phyloP scores from a whole-genome alignment of 2,113 vertebrate species.

The Strix aluco region DNA sequence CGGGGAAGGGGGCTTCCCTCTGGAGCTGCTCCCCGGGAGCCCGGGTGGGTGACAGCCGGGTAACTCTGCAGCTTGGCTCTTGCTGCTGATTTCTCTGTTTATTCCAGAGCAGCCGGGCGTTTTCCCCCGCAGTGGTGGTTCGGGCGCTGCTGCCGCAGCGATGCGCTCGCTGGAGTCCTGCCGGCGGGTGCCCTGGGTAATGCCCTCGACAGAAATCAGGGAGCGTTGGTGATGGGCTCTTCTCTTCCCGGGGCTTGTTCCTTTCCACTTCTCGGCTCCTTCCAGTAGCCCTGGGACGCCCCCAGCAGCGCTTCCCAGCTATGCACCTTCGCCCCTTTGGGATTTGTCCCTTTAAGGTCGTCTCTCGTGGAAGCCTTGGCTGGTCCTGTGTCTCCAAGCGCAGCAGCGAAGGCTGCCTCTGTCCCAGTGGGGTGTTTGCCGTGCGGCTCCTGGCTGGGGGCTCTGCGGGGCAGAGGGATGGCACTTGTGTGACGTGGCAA shows the following conservation, averaged over 20 bases:
- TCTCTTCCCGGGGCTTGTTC: neutral
- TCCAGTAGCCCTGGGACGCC: neutral
- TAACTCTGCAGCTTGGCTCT: neutral
- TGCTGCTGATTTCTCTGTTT: neutral
- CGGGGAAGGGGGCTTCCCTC: rapidly evolving
- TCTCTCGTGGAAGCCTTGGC: rapidly evolving
- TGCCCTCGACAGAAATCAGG: rapidly evolving
- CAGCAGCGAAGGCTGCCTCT: neutral
- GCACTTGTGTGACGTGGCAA: too few relatives aligned
- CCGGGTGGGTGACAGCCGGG: too few relatives aligned
- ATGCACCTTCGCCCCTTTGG: neutral
- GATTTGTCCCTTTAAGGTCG: neutral
- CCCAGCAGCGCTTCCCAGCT: neutral
- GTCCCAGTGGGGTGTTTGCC: rapidly evolving
- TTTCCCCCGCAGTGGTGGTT: neutral
- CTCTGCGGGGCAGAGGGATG: neutral
- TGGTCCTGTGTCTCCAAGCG: too few relatives aligned
- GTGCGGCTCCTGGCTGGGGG: neutral
- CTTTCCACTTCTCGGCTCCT: neutral
- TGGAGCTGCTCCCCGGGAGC: neutral
- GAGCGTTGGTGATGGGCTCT: neutral
- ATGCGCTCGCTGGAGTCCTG: neutral
- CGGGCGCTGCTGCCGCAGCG: neutral
- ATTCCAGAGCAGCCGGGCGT: neutral
- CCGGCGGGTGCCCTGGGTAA: neutral